These are phyloP conservation scores for Aepyceros melampus DNA, from an alignment of 2,113 vertebrate species.

Conservation along the genomic window DNA sequence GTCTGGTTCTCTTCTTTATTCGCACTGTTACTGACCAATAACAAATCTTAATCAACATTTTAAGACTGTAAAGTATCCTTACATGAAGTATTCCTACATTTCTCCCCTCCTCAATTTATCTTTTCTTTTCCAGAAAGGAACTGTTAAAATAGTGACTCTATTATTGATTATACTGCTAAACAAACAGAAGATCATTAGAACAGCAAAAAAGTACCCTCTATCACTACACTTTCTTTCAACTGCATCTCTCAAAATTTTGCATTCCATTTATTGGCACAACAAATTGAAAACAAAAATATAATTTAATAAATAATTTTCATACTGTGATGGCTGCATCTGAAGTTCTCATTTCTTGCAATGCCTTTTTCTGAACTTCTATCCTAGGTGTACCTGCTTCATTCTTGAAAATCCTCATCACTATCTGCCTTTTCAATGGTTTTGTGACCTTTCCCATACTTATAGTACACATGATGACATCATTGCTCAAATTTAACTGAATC, in stretches of 20 bases:
- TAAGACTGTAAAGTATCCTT: not conserved
- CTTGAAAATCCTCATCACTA: not conserved
- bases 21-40: not conserved
- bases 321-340: not conserved
- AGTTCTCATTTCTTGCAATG: not conserved
- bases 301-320: not conserved
- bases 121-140: not conserved
- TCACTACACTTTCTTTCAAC: not conserved
- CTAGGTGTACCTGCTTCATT: accelerated
- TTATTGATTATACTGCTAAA: not conserved
- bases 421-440: not conserved
- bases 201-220: not conserved
- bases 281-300: not conserved
- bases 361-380: not conserved
- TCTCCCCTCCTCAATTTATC: not conserved
- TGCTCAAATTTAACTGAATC: not conserved
- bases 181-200: not conserved
- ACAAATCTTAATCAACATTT: not conserved
- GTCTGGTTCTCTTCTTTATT: not conserved
- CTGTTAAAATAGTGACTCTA: not conserved
- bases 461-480: not conserved
- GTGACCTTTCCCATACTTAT: not conserved
- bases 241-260: not conserved
- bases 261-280: not conserved
- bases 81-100: not conserved